These are phyloP conservation scores for Athene noctua DNA, from an alignment of 2,113 vertebrate genomes.

Conservation along the genomic window DNA sequence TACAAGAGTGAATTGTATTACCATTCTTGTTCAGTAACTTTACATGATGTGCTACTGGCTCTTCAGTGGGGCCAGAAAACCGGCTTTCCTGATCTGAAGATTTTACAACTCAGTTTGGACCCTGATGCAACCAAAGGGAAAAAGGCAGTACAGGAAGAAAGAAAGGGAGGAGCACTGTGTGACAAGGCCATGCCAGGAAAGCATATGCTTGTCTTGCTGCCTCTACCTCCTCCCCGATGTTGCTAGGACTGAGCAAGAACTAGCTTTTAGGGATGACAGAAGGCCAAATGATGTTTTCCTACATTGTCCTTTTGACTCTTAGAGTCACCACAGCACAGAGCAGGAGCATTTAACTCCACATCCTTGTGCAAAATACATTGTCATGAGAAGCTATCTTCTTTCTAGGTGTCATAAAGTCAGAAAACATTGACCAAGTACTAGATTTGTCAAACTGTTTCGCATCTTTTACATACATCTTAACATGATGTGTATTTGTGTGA, in stretches of 20 bases:
- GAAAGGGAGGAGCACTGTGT: neutral
- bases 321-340: neutral
- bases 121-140: neutral
- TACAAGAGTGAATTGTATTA: neutral
- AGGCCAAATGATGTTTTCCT: neutral
- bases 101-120: neutral
- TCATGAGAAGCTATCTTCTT: neutral
- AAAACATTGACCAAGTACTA: neutral
- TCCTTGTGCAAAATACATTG: neutral
- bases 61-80: neutral
- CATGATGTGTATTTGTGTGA: neutral
- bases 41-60: neutral
- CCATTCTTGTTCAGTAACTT: neutral
- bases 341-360: neutral
- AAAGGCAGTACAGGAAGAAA: neutral
- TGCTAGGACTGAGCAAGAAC: neutral
- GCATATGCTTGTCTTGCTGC: neutral
- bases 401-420: neutral
- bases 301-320: neutral
- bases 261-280: neutral
- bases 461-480: neutral
- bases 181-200: neutral
- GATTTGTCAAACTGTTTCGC: neutral
- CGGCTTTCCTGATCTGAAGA: neutral
- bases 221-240: neutral